These are phyloP conservation scores for Diacarnus erythraeanus DNA, from an alignment of 37 sponge, comb jelly and placozoan species.

Conservation along the genomic window DNA sequence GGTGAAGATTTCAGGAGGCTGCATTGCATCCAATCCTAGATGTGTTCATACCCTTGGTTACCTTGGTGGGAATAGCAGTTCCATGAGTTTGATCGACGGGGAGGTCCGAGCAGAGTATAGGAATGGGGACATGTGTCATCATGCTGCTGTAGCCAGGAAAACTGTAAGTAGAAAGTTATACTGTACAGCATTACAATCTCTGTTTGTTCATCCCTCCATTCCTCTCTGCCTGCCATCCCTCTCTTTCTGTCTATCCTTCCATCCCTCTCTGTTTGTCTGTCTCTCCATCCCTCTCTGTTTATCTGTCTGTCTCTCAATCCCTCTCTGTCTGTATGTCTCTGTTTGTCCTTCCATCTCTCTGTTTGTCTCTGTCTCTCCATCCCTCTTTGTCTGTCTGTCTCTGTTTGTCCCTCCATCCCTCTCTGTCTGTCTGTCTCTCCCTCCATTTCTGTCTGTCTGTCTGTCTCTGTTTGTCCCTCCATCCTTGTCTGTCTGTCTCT, in stretches of 20 bases:
- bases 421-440: neutral
- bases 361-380: neutral
- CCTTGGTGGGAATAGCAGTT: neutral
- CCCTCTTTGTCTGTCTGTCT: neutral
- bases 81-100: constrained; percentile 13
- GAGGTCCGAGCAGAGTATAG: constrained; percentile 16
- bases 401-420: neutral
- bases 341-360: neutral
- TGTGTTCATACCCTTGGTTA: constrained; percentile 16
- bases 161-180: neutral
- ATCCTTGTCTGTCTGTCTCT: neutral
- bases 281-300: neutral
- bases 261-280: neutral
- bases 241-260: neutral
- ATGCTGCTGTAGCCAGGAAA: constrained; percentile 13
- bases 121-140: constrained; percentile 42
- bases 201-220: neutral
- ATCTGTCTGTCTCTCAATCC: neutral
- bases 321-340: neutral
- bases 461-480: neutral
- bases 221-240: neutral
- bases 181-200: too few species aligned
- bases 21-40: neutral
- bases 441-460: neutral
- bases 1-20: neutral